Percentiles rank a stretch among this genome's conserved stretches.
Evolutionary conservation across 2,888 invertebrate genomes (phyloP).

Genomic region (Busseola fusca): DNA sequence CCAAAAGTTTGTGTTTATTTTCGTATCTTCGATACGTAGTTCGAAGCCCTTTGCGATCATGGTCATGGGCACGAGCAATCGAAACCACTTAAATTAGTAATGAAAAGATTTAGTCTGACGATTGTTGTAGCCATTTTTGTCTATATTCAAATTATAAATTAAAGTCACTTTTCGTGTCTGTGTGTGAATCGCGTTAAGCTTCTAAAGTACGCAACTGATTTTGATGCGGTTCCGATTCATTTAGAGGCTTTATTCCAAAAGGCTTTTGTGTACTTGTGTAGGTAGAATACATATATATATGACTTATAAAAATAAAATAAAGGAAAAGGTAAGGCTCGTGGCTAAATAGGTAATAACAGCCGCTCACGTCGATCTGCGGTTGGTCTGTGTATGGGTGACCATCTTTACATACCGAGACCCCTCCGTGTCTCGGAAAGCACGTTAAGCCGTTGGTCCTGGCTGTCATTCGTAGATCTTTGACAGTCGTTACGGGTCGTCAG

Average conservation of each 20-base stretch:
- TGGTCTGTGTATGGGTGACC: no score
- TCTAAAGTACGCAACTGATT: background rate
- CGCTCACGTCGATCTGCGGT: no score
- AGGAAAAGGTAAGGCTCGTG: no score
- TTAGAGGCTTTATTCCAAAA: background rate
- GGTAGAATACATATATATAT: background rate
- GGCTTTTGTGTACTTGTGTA: no score
- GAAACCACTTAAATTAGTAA: constrained; percentile 10
- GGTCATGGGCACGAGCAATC: constrained; percentile 5
- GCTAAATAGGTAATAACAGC: no score
- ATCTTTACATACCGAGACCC: no score
- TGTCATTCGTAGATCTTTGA: no score
- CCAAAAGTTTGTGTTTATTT: constrained; percentile 41
- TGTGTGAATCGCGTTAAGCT: background rate
- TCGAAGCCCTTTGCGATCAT: constrained; percentile 35
- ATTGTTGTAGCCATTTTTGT: background rate
- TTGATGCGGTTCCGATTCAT: background rate
- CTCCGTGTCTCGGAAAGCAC: no score
- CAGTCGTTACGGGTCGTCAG: no score
- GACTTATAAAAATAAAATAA: no score
- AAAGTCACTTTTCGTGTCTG: background rate
- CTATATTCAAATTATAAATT: background rate
- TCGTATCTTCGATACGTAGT: constrained; percentile 30
- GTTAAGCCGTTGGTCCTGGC: no score
- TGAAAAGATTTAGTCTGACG: background rate